Percentiles rank a stretch among this genome's conserved stretches.
Conservation (phyloP, 2,888 invertebrate genomes). For the Euzophera pinguis region DNA sequence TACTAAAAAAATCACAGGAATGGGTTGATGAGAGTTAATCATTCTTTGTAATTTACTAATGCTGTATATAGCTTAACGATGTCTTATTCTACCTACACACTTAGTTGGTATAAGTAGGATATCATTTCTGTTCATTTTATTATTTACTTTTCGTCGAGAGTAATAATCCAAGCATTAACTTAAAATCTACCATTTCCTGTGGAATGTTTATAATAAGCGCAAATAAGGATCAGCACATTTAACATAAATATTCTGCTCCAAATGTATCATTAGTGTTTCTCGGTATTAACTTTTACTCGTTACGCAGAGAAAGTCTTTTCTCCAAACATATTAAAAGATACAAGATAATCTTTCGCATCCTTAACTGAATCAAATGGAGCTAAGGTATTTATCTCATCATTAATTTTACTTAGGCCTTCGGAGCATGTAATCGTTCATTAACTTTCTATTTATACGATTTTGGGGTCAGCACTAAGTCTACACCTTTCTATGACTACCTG, state of each 20-base stretch:
- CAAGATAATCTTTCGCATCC: background rate
- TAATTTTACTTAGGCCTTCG: slow-evolving; percentile 19
- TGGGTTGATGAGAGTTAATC: no score
- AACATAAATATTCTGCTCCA: background rate
- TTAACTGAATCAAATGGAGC: background rate
- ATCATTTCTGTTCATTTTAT: no score
- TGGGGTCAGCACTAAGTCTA: slow-evolving; percentile 29
- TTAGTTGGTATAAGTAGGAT: no score
- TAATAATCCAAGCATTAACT: no score
- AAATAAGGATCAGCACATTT: background rate
- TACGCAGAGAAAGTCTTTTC: slow-evolving; percentile 1
- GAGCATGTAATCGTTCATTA: slow-evolving; percentile 23
- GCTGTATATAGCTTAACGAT: no score
- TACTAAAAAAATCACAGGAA: no score
- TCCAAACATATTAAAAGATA: background rate
- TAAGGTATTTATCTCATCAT: slow-evolving; percentile 14
- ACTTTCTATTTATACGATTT: slow-evolving; percentile 41
- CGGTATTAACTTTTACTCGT: slow-evolving; percentile 2
- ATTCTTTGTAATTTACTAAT: no score
- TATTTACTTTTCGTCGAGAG: no score
- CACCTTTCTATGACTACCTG: slow-evolving; percentile 42
- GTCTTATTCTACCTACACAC: no score
- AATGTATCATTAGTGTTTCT: background rate
- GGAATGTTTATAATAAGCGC: no score
- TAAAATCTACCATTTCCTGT: background rate